Evolutionary conservation across 1,140 invertebrate genomes (phyloP), one percentile per base, ranked within the genome.

Genomic region (Drosophila oshimai): DNA sequence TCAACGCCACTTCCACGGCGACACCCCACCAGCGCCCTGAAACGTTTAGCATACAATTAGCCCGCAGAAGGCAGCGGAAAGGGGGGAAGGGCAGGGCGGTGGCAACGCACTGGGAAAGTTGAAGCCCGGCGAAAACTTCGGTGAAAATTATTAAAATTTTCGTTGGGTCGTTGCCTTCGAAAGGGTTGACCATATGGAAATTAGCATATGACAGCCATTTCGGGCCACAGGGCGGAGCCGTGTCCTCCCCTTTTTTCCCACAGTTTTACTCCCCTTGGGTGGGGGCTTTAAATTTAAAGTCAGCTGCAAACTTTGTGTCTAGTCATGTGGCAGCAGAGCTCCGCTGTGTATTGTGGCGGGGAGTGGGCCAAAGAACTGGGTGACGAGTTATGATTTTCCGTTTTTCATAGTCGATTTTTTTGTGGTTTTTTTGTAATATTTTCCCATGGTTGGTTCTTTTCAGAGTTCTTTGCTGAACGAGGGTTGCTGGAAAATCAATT

Each of bases 101-200:
- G 7, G 5, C 10, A 10, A 44, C 41, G 67, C 54, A 68, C 44
- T 64, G 57, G 73, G 47, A 49, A 64, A 64, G 61, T 34, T 51
- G 42, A 62, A 70, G 79, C 39, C 65, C 41, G 68, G 81, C 53
- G 57, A 83, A 86, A 86, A 86, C 81, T 87, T 87, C 62, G 55
- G 68, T 72, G 76, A 62, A 86, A 87, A 87, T 81, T 88, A 86
- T 87, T 87, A 86, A 81, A 81, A 87, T 86, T 87, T 80, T 60
- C 69, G 77, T 76, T 69, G 81, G 67, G 76, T 69, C 51, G 61
- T 64, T 71, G 76, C 47, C 72, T 57, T 44, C 41, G 24, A 87
- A 87, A 87, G 77, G 83, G 83, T 77, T 88, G 83, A 83, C 83
- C 83, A 88, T 88, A 88, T 88, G 83, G 70, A 88, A 88, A 88